Conservation (phyloP, 1,140 invertebrate species). For the Lepidurus couesii region DNA sequence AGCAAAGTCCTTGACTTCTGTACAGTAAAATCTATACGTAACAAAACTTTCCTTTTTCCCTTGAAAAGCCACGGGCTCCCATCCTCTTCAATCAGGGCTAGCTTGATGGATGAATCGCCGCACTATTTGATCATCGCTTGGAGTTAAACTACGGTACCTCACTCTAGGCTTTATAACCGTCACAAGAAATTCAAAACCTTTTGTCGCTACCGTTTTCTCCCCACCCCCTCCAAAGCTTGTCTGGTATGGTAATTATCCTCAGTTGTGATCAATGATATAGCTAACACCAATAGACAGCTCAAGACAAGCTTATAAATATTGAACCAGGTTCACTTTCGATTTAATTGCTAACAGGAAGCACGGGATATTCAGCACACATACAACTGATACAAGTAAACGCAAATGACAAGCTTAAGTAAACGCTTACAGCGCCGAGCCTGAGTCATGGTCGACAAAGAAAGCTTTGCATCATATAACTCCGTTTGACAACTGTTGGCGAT, state of each 20-base stretch:
- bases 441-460: background rate
- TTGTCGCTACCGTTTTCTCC: background rate
- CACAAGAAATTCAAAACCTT: constrained; percentile 10
- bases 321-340: background rate
- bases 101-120: constrained; percentile 5
- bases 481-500: background rate
- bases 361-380: background rate
- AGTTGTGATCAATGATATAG: constrained; percentile 15
- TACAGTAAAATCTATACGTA: background rate
- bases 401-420: background rate
- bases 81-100: background rate
- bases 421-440: background rate
- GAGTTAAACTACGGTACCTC: constrained; percentile 1
- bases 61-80: background rate
- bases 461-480: background rate
- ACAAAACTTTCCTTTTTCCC: constrained; percentile 14
- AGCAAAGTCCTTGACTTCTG: background rate
- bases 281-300: background rate
- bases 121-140: constrained; percentile 11
- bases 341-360: background rate
- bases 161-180: background rate
- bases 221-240: background rate
- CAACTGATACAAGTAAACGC: background rate
- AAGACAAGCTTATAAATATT: background rate
- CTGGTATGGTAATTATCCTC: constrained; percentile 10